Base-by-base conservation (phyloP, 2,797 vertebrate genomes). In the Myiotriccus ornatus region DNA sequence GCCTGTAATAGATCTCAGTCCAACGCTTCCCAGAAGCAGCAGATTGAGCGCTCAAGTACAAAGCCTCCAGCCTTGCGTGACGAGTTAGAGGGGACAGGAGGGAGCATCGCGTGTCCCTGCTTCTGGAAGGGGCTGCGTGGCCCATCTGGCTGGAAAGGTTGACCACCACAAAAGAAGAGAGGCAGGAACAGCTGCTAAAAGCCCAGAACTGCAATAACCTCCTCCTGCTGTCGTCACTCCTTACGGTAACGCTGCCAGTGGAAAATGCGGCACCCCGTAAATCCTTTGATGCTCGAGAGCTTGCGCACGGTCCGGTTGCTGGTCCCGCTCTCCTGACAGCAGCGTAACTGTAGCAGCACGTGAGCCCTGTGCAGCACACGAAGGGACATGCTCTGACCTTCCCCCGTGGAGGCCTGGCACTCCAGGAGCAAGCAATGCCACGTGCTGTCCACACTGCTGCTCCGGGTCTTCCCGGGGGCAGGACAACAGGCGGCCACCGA, bases 271-370 rank as follows among this genome's bases (percentile, higher is more conserved):
- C 46, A 62, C 81, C 39, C 84, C 15, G 24, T 22, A 52, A 88
- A 76, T 14, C 62, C 74, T 90, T 56, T 60, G 83, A 59, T 55
- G 46, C 50, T 78, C 35, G 4, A 3, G 30, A 27, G 74, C 46
- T 68, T 34, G 18, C 0, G 2, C 39, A 59, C 0, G 3, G 69
- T 44, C 88, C 12, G 1, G 71, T 76, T 63, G 71, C 73, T 1
- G 0, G 34, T 14, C 59, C 71, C 16, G 69, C 69, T 47, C 43
- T 83, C 59, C 60, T 20, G 25, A 80, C 2, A 2, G 65, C 35
- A 34, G 43, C 16, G 0, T 8, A 41, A 44, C 0, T 19, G 74
- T 21, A 47, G 67, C 3, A 2, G 30, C 59, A 44, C 0, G 0
- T 10, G 80, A 84, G 7, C 35, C 25, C 6, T 9, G 59, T 3